Evolutionary conservation across 2,113 vertebrate genomes (phyloP).

Genomic region (Pungitius pungitius): DNA sequence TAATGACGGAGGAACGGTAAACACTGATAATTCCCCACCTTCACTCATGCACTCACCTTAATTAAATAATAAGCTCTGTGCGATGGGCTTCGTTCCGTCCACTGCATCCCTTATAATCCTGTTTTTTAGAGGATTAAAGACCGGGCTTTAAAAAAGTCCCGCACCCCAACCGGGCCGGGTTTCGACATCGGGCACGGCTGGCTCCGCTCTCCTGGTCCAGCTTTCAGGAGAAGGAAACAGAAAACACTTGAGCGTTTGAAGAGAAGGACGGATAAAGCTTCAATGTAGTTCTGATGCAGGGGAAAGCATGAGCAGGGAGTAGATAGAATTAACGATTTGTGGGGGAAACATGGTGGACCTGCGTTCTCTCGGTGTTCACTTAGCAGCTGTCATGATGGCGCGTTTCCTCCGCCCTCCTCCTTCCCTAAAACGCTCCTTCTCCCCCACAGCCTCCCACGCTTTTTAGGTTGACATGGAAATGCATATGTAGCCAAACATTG

Average conservation of each 20-base stretch:
- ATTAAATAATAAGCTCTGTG: slow-evolving; percentile 12
- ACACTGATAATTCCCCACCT: background rate
- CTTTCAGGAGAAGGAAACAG: background rate
- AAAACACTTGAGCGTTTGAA: background rate
- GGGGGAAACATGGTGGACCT: no score
- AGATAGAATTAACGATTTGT: background rate
- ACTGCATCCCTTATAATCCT: background rate
- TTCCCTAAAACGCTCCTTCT: background rate
- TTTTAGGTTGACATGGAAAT: slow-evolving; percentile 60
- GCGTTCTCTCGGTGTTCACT: background rate
- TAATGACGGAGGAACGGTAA: background rate
- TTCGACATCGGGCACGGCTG: slow-evolving; percentile 4
- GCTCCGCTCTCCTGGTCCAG: slow-evolving; percentile 5
- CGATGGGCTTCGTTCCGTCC: slow-evolving; percentile 8
- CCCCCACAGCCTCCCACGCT: slow-evolving; percentile 19
- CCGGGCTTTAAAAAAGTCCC: slow-evolving; percentile 27
- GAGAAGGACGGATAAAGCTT: background rate
- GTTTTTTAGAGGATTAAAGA: slow-evolving; percentile 35
- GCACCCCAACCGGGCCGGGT: background rate
- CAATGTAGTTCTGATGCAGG: no score
- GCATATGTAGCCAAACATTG: slow-evolving; percentile 65
- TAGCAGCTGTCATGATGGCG: background rate
- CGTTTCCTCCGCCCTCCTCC: background rate
- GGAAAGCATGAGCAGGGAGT: background rate
- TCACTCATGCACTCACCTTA: background rate